Percentiles rank a stretch among this genome's conserved stretches.
phyloP scores from a whole-genome alignment of 2,888 invertebrate species.

The Drosophila paucipuncta region DNA sequence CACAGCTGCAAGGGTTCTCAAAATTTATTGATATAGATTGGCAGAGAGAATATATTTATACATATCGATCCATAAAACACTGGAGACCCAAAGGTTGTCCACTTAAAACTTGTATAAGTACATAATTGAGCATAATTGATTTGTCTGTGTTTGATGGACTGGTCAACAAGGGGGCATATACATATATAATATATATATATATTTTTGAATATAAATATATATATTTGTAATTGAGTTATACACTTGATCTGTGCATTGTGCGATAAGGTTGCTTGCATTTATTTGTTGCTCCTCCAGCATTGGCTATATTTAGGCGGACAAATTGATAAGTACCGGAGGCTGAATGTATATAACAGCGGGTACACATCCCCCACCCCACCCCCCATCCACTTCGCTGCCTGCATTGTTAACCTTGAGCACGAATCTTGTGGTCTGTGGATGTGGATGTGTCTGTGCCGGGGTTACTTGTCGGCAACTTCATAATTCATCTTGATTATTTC shows the following conservation, averaged over 20 bases:
- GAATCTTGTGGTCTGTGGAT: constrained; percentile 44
- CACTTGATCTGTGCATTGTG: constrained; percentile 21
- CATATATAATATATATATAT: constrained; percentile 4
- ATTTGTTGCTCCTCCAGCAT: constrained; percentile 25
- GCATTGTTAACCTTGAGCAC: constrained; percentile 70
- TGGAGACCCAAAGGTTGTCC: constrained; percentile 53
- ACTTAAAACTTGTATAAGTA: constrained; percentile 44
- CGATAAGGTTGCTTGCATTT: constrained; percentile 49
- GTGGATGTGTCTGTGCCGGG: constrained; percentile 11
- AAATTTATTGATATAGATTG: constrained; percentile 13
- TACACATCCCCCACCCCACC: not conserved
- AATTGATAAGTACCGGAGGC: constrained; percentile 68
- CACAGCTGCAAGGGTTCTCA: constrained; percentile 48
- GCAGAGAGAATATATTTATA: constrained; percentile 44
- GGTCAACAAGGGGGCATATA: constrained; percentile 25
- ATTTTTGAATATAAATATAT: not conserved
- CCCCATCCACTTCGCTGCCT: constrained; percentile 15
- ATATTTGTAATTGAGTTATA: constrained; percentile 21
- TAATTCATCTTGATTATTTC: constrained; percentile 73
- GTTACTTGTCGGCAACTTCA: constrained; percentile 63
- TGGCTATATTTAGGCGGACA: constrained; percentile 51
- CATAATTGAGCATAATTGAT: constrained; percentile 75
- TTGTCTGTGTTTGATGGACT: constrained; percentile 56
- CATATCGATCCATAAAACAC: constrained; percentile 45
- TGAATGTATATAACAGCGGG: constrained; percentile 5